Conservation (phyloP, 2,888 invertebrate genomes). For the Tetragonisca angustula region DNA sequence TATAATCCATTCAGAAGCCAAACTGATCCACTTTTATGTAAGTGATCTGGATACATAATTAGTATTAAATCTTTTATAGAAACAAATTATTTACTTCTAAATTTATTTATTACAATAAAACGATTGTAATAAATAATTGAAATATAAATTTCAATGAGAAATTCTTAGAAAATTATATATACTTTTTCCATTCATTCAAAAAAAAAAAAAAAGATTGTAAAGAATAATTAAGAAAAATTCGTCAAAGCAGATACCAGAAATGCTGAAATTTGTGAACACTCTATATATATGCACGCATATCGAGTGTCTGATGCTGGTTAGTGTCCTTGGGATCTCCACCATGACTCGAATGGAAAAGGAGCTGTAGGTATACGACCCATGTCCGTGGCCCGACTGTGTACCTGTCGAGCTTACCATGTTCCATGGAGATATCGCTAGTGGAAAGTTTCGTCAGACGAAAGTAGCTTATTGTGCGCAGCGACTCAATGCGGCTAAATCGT, state of each 20-base stretch:
- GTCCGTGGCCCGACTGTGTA: constrained; percentile 62
- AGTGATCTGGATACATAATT: neutral
- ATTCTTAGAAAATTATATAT: too few species aligned
- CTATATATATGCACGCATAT: constrained; percentile 46
- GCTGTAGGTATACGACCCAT: constrained; percentile 68
- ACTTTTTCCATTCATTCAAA: too few species aligned
- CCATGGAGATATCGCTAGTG: constrained; percentile 65
- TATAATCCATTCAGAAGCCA: neutral
- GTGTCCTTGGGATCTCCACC: constrained; percentile 67
- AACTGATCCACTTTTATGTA: neutral
- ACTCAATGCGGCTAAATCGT: constrained; percentile 36
- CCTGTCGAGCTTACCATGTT: constrained; percentile 66
- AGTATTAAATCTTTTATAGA: too few species aligned
- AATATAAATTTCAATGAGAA: neutral
- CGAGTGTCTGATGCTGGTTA: constrained; percentile 55
- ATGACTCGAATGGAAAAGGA: constrained; percentile 73
- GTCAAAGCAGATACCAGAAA: neutral
- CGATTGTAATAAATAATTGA: neutral
- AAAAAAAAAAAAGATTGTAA: neutral
- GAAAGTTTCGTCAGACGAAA: constrained; percentile 69
- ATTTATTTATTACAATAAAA: neutral
- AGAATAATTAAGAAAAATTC: neutral
- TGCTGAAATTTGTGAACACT: constrained; percentile 45
- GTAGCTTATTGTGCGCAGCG: constrained; percentile 54
- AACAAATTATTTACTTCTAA: neutral